phyloP scores from a whole-genome alignment of 2,888 invertebrate genomes.

The Labia minor region DNA sequence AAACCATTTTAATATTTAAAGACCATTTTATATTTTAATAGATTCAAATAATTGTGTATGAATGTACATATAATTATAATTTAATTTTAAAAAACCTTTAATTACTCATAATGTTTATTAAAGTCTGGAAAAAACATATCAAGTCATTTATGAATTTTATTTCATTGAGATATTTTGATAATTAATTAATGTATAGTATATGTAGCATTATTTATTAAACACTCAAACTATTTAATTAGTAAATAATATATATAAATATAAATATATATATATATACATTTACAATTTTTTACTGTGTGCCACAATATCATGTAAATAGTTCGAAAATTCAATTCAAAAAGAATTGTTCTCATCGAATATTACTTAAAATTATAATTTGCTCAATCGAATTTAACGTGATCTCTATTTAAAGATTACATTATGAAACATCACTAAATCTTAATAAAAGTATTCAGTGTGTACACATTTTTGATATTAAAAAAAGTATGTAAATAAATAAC shows the following conservation, averaged over 20 bases:
- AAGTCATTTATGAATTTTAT: background rate
- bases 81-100: background rate
- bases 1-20: background rate
- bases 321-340: background rate
- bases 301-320: background rate
- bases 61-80: too few relatives aligned
- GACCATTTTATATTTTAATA: background rate
- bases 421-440: background rate
- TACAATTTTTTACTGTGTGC: background rate
- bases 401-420: background rate
- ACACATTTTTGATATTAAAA: conserved; percentile 5
- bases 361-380: conserved; percentile 4
- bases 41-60: too few relatives aligned
- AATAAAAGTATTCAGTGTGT: background rate
- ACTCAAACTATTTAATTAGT: background rate
- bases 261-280: background rate
- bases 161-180: too few relatives aligned
- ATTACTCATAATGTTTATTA: background rate
- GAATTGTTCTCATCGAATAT: background rate
- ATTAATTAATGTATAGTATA: too few relatives aligned
- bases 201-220: too few relatives aligned
- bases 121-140: background rate
- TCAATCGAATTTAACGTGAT: background rate
- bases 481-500: background rate
- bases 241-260: background rate